Base-by-base conservation (phyloP, 2,797 vertebrate species). In the Chlorospingus flavigularis region DNA sequence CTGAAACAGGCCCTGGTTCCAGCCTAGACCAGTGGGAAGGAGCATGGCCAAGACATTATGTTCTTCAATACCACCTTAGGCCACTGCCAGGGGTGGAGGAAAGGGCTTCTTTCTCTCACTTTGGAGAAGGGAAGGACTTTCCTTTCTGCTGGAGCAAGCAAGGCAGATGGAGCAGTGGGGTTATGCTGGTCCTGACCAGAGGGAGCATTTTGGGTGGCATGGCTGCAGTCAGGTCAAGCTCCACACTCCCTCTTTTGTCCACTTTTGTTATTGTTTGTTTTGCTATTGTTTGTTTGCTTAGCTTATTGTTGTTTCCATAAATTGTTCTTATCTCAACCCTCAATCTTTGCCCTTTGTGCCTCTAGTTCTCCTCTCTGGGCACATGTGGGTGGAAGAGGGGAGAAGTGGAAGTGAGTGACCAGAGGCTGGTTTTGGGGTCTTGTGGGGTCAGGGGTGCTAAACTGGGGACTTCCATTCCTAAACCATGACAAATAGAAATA, bases 61-160 rank as follows among this genome's bases (percentile, higher is more conserved):
- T 33, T 45, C 17, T 40, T 68, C 33, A 76, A 5, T 10, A 33
- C 0, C 54, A 39, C 11, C 20, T 68, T 12, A 17, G 33, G 30
- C 30, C 55, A 40, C 13, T 61, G 30, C 15, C 55, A 61, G 30
- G 10, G 17, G 33, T 33, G 11, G 19, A 53, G n/a, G 17, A 61
- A 21, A 68, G 20, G 30, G 7, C 9, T 25, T 54, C 13, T 54
- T 43, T 8, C 47, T 68, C 47, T 54, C 14, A 8, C 30, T 70
- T 26, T 35, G 43, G 51, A 66, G 60, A 74, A 66, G 35, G 21
- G 17, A 57, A 65, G 31, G 25, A 25, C 0, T 0, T 25, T 6
- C 31, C 13, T 9, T 57, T 8, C 25, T 48, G 0, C 0, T 35
- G 51, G 35, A 83, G 37, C 0, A 0, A 74, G 17, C 0, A 0